phyloP scores from a whole-genome alignment of 2,113 vertebrate genomes.

The Tauraco erythrolophus region DNA sequence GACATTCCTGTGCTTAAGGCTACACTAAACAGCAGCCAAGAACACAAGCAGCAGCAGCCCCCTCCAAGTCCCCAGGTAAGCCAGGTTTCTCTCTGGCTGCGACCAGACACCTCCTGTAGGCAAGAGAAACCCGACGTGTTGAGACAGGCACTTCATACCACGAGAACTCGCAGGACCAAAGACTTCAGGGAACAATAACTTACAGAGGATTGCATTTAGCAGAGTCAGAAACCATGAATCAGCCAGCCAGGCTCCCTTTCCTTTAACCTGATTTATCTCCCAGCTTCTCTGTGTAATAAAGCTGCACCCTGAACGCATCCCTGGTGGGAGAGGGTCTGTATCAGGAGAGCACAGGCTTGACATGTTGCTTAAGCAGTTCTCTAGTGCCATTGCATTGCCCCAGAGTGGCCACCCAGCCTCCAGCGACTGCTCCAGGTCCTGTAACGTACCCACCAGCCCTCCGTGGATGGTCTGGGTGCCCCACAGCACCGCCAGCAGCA shows the following conservation, averaged over 20 bases:
- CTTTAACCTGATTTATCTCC: neutral
- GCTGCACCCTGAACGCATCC: neutral
- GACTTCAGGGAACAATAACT: constrained; percentile 18
- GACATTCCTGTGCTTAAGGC: neutral
- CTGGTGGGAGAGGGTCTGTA: neutral
- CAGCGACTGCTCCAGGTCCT: neutral
- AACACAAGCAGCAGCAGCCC: neutral
- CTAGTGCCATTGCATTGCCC: neutral
- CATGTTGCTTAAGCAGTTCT: neutral
- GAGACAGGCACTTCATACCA: neutral
- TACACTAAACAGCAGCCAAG: neutral
- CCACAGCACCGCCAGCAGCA: neutral
- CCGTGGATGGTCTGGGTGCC: neutral
- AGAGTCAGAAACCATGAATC: constrained; percentile 50
- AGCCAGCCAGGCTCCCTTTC: neutral
- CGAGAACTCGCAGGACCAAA: neutral
- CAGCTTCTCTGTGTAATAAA: neutral
- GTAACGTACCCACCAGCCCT: neutral
- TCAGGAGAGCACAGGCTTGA: neutral
- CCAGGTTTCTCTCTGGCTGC: neutral
- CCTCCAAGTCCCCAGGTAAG: neutral
- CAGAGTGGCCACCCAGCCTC: neutral
- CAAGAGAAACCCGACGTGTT: neutral
- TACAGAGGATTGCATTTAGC: neutral
- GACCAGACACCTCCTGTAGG: neutral